Conservation (phyloP, 2,797 vertebrate species). For the Antrozous pallidus region DNA sequence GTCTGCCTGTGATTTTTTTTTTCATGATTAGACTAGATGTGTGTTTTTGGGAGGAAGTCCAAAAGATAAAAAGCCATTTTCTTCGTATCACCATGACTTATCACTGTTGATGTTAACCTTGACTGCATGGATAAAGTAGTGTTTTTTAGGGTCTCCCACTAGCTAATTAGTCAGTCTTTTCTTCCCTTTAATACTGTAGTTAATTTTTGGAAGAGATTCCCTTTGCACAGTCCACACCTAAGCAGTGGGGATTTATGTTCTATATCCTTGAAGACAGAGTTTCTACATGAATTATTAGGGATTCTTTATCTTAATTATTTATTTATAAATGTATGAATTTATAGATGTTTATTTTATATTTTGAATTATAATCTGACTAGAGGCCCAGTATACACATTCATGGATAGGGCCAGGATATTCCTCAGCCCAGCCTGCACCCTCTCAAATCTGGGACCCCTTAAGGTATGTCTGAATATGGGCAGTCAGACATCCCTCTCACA, state of each 20-base stretch:
- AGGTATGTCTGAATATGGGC: no score
- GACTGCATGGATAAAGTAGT: background rate
- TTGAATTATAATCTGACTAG: background rate
- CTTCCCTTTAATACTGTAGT: background rate
- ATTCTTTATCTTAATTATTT: background rate
- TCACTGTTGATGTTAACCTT: background rate
- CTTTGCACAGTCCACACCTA: background rate
- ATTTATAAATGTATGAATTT: background rate
- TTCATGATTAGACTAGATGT: background rate
- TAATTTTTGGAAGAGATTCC: background rate
- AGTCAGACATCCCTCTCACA: no score
- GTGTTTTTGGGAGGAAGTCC: background rate
- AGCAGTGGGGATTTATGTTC: background rate
- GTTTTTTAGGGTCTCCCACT: background rate
- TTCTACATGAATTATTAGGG: background rate
- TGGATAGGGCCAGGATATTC: no score
- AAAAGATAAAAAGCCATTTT: background rate
- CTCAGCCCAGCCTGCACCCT: no score
- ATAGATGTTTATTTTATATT: background rate
- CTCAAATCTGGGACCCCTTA: no score
- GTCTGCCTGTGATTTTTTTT: background rate
- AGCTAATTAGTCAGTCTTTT: background rate
- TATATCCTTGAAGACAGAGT: background rate
- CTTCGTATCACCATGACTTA: background rate
- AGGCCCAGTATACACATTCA: no score